Evolutionary conservation across 2,888 invertebrate genomes (phyloP), one percentile per base, ranked within the genome.

Genomic region (Diaphora mendica): DNA sequence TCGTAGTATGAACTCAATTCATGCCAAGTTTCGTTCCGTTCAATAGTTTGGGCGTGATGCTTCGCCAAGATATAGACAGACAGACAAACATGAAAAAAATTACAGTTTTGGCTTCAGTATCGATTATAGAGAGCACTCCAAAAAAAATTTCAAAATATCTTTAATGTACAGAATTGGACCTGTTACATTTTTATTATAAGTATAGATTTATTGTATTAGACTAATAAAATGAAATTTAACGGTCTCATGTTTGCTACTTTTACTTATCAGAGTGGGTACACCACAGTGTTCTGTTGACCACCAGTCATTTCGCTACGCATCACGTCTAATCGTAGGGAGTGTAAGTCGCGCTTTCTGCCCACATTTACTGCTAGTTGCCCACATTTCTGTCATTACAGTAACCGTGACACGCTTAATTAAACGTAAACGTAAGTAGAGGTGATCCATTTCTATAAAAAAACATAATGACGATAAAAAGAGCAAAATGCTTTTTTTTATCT

Each of bases 301-400:
- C 75, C 72, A 80, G 70, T 70, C 65, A 76, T 68, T 77, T 75
- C 77, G 83, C 79, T 35, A 82, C 81, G 83, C 84, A 82, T 75
- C 73, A 51, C 77, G 79, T 78, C 77, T 80, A 81, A 85, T 82
- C 82, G 80, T 83, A 84, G 85, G 84, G 85, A 85, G 83, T 77
- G 68, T 75, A 85, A 86, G 88, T 87, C 86, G 87, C 91, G 90
- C 91, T 91, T 91, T 91, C 91, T 91, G 87, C 86, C 78, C 89
- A 88, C 88, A 87, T 83, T 85, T 82, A 88, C 88, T 82, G 88
- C 87, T 87, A 87, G 79, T 79, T 81, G 77, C 81, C 79, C 78
- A 84, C 85, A 84, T 79, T 85, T 82, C 79, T 82, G 82, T 84
- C 78, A 72, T 69, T 83, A 73, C 70, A 74, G 77, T 74, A 75